Evolutionary conservation across 30 jellyfish, hydroid and myxozoan species (phyloP).

Genomic region (Cassiopea andromeda): DNA sequence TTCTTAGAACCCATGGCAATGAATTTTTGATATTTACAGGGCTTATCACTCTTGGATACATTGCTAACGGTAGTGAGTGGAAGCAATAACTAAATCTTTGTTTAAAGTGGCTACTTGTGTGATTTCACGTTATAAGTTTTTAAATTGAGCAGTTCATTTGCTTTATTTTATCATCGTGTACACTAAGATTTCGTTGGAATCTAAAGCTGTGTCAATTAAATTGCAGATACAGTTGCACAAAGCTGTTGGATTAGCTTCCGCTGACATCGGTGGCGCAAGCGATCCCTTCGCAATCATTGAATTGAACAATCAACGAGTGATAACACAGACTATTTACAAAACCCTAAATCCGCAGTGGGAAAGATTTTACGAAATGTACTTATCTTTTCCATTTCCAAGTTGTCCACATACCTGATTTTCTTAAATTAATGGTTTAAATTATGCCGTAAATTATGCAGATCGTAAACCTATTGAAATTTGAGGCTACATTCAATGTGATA

Average conservation of each 20-base stretch:
- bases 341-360: conserved; percentile 97
- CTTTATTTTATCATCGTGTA: background rate
- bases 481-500: too few relatives aligned
- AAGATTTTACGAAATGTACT: conserved; percentile 90
- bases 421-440: too few relatives aligned
- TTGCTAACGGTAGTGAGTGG: too few relatives aligned
- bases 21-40: too few relatives aligned
- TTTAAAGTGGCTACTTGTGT: too few relatives aligned
- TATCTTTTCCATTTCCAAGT: background rate
- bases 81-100: too few relatives aligned
- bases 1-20: too few relatives aligned
- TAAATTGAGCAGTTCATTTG: background rate
- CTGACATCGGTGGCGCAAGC: conserved; percentile 97
- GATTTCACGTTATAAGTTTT: background rate
- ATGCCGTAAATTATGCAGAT: too few relatives aligned
- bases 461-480: too few relatives aligned
- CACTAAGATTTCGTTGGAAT: too few relatives aligned
- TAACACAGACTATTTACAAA: conserved; percentile 94
- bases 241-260: conserved; percentile 93
- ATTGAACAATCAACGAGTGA: conserved; percentile 85
- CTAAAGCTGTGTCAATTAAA: background rate
- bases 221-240: conserved; percentile 72
- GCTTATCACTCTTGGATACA: too few relatives aligned
- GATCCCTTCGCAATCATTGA: conserved; percentile 97
- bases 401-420: too few relatives aligned